These are phyloP conservation scores for Apus apus DNA, from an alignment of 2,113 vertebrate genomes.

Conservation along the genomic window DNA sequence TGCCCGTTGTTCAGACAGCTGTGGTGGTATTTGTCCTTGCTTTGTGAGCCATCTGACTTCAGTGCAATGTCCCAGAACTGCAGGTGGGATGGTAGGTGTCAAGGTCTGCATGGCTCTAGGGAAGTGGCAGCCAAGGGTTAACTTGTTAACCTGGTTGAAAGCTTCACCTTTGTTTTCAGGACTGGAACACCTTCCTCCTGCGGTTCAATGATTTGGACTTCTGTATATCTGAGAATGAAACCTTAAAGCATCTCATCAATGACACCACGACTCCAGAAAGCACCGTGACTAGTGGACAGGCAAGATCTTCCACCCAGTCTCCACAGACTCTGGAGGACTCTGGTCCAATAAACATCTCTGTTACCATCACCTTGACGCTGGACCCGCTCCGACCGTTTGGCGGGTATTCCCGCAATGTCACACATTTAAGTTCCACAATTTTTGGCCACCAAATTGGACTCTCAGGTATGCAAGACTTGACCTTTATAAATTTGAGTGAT, in stretches of 20 bases:
- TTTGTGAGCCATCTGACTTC: neutral
- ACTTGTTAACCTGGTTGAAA: neutral
- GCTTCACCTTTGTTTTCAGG: constrained; percentile 71
- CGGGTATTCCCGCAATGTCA: constrained; percentile 95
- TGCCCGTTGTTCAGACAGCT: neutral
- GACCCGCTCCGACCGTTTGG: constrained; percentile 92
- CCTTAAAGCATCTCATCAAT: constrained; percentile 92
- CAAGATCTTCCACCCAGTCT: constrained; percentile 86
- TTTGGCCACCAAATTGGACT: constrained; percentile 94
- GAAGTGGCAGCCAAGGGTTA: neutral
- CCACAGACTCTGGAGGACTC: constrained; percentile 90
- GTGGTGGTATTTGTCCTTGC: neutral
- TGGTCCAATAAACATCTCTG: constrained; percentile 92
- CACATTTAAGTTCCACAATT: constrained; percentile 89
- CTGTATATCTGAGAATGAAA: constrained; percentile 97
- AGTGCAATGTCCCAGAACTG: neutral
- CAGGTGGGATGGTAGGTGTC: fast-evolving
- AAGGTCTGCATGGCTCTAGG: neutral
- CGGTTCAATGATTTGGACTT: constrained; percentile 96
- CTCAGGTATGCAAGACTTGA: constrained; percentile 77
- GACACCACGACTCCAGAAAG: constrained; percentile 91
- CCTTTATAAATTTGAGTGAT: neutral
- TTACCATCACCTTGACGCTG: constrained; percentile 93
- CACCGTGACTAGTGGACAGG: constrained; percentile 88
- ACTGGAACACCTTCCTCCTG: constrained; percentile 97